Evolutionary conservation across 2,113 vertebrate species (phyloP).

Genomic region (Isurus oxyrinchus): DNA sequence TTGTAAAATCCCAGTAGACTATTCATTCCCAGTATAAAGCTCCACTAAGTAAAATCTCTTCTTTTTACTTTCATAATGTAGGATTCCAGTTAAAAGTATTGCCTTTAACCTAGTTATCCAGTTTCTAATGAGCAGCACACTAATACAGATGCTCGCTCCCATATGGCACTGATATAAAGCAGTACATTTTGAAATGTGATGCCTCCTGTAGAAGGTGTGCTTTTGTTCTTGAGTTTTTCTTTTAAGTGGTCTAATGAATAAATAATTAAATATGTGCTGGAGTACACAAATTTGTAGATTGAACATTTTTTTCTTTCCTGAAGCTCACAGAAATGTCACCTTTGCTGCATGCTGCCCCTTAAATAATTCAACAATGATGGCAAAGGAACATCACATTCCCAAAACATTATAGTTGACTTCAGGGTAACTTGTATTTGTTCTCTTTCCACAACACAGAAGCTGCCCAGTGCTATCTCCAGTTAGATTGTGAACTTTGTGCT

Average conservation of each 20-base stretch:
- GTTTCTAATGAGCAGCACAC: neutral
- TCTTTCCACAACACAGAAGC: too few species aligned
- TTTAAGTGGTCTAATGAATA: neutral
- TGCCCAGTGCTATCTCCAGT: neutral
- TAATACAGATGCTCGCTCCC: neutral
- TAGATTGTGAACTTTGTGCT: neutral
- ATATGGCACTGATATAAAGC: neutral
- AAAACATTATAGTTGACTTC: neutral
- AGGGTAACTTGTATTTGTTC: neutral
- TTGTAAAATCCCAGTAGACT: neutral
- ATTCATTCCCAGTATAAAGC: neutral
- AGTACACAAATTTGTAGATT: neutral
- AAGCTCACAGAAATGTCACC: neutral
- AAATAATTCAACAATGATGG: neutral
- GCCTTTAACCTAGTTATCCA: conserved; percentile 7
- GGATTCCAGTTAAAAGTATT: neutral
- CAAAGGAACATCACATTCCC: neutral
- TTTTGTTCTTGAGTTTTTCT: neutral
- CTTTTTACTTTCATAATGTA: neutral
- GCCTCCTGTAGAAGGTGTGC: neutral
- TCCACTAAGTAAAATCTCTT: neutral
- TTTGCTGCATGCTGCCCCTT: neutral
- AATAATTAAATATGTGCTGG: neutral
- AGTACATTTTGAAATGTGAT: neutral
- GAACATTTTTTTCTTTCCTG: neutral